A percentile compares a stretch with the other conserved stretches of the same genome.
These are phyloP conservation scores for Arion vulgaris DNA, from an alignment of 1,140 invertebrate species.

Conservation along the genomic window DNA sequence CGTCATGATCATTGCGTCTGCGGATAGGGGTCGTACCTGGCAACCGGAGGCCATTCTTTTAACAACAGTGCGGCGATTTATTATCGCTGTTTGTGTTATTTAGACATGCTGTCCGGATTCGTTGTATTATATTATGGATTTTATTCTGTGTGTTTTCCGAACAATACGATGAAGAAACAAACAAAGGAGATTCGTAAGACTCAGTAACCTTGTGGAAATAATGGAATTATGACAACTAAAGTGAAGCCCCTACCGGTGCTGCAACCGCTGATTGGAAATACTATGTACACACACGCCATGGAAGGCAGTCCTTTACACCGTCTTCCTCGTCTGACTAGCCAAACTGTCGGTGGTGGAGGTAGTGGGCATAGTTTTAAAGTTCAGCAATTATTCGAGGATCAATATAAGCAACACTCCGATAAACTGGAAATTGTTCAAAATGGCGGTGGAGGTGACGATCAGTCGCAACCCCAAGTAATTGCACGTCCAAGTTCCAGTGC, in stretches of 20 bases:
- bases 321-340: constrained; percentile 69
- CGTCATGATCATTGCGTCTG: constrained; percentile 62
- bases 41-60: constrained; percentile 67
- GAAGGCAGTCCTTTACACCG: constrained; percentile 50
- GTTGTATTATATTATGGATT: neutral
- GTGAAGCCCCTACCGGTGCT: constrained; percentile 60
- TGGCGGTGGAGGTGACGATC: constrained; percentile 50
- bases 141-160: neutral
- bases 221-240: constrained; percentile 60
- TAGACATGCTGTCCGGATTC: neutral
- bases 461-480: constrained; percentile 46
- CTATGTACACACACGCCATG: constrained; percentile 5
- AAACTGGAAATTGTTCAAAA: constrained; percentile 63
- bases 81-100: neutral
- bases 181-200: neutral
- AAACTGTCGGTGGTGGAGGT: constrained; percentile 57
- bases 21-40: constrained; percentile 67
- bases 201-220: neutral
- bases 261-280: constrained; percentile 49
- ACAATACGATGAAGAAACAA: neutral
- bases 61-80: constrained; percentile 58
- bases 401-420: constrained; percentile 55
- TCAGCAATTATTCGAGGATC: constrained; percentile 69
- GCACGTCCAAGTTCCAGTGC: constrained; percentile 66
- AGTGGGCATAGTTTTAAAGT: constrained; percentile 63